Percentiles rank a stretch among this genome's conserved stretches.
Evolutionary conservation across 2,797 vertebrate species (phyloP).

Genomic region (Thamnophis elegans): DNA sequence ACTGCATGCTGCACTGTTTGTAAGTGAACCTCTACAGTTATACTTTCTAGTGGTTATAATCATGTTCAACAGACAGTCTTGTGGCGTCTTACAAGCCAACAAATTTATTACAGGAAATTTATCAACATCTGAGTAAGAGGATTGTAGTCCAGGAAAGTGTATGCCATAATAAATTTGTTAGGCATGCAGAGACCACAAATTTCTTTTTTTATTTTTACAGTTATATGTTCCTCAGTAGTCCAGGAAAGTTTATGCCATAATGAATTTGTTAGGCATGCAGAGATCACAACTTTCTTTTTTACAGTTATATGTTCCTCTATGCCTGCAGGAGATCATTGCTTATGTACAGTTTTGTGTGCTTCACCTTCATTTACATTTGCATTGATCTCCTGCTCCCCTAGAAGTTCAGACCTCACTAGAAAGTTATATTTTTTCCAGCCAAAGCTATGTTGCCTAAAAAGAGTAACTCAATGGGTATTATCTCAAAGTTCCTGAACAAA

Average conservation of each 20-base stretch:
- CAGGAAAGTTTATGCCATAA: not conserved
- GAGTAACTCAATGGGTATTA: not conserved
- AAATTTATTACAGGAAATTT: not conserved
- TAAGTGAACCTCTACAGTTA: not conserved
- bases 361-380: not conserved
- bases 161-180: not conserved
- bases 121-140: not conserved
- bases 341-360: not conserved
- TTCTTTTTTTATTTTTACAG: not conserved
- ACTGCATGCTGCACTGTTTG: not conserved
- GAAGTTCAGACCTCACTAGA: not conserved
- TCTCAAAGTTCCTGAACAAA: not conserved
- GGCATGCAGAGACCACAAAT: not conserved
- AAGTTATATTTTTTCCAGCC: not conserved
- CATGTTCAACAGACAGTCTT: not conserved
- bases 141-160: not conserved
- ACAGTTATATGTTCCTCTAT: not conserved
- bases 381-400: not conserved
- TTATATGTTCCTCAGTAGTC: not conserved
- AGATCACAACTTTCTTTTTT: not conserved
- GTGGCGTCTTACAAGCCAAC: not conserved
- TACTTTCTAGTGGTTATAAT: not conserved
- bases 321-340: not conserved
- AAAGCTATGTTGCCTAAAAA: not conserved
- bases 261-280: not conserved